These are phyloP conservation scores for Campoplex capitator DNA, from an alignment of 2,888 invertebrate genomes.

Conservation along the genomic window DNA sequence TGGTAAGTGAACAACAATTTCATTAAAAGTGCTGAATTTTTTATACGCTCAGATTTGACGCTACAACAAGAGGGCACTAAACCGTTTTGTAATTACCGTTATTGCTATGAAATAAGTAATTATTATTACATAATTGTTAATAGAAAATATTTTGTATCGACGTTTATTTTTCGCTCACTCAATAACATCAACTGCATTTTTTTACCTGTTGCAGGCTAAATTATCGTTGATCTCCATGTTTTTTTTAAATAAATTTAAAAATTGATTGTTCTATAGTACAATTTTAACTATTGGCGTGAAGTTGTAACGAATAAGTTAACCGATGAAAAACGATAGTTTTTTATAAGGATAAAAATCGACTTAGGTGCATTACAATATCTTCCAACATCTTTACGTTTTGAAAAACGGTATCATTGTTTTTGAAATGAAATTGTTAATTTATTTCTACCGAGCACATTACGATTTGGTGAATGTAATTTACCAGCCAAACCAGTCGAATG, in stretches of 20 bases:
- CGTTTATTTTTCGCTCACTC: constrained; percentile 69
- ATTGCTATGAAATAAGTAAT: constrained; percentile 81
- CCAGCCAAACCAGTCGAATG: not conserved
- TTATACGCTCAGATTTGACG: not conserved
- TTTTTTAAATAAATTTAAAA: not conserved
- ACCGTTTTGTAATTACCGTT: not conserved
- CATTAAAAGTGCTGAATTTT: not conserved
- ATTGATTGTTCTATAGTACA: not conserved
- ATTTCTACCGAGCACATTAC: not conserved
- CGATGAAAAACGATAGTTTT: not conserved
- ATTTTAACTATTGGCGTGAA: not conserved
- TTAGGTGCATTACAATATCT: too few species aligned
- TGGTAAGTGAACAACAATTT: constrained; percentile 3
- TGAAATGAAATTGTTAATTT: not conserved
- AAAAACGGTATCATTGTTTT: too few species aligned
- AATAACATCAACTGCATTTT: constrained; percentile 67
- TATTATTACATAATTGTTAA: constrained; percentile 83
- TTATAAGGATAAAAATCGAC: not conserved
- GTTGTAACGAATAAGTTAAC: not conserved
- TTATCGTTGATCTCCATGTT: not conserved
- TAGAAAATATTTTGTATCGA: constrained; percentile 81
- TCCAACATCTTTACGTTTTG: not conserved
- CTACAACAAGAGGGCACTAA: not conserved
- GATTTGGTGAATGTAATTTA: not conserved
- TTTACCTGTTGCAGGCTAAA: not conserved